Evolutionary conservation across 2,888 invertebrate species (phyloP).

Genomic region (Drosophila macrospina): DNA sequence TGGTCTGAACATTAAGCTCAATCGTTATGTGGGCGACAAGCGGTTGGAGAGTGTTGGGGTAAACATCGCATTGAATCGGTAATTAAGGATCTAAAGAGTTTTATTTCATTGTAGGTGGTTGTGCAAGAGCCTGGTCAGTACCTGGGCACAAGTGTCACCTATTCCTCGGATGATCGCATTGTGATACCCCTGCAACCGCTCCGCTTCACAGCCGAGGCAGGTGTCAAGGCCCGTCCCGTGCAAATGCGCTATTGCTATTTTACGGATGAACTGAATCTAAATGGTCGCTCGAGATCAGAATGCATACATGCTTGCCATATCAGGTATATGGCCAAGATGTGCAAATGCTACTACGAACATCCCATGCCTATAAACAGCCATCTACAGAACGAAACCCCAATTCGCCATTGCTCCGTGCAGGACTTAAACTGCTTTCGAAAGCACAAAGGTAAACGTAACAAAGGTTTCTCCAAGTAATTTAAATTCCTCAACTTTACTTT

Average conservation of each 20-base stretch:
- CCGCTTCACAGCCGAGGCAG: slow-evolving; percentile 68
- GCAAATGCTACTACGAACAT: slow-evolving; percentile 53
- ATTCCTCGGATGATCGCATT: slow-evolving; percentile 66
- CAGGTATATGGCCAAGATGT: slow-evolving; percentile 54
- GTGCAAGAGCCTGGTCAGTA: slow-evolving; percentile 67
- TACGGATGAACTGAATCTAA: slow-evolving; percentile 34
- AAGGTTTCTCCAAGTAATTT: rapidly evolving
- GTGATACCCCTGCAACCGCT: slow-evolving; percentile 64
- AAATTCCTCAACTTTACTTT: too few species aligned
- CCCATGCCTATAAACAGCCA: background rate
- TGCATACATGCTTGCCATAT: slow-evolving; percentile 67
- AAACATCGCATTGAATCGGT: background rate
- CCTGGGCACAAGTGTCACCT: slow-evolving; percentile 58
- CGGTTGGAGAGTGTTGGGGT: slow-evolving; percentile 54
- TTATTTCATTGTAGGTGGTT: slow-evolving; percentile 47
- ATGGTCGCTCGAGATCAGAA: slow-evolving; percentile 36
- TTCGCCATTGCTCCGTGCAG: slow-evolving; percentile 11
- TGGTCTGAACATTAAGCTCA: slow-evolving; percentile 60
- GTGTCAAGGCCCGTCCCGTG: slow-evolving; percentile 53
- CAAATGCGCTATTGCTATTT: slow-evolving; percentile 70
- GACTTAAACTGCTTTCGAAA: slow-evolving; percentile 55
- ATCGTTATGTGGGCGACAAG: slow-evolving; percentile 30
- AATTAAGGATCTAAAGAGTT: background rate
- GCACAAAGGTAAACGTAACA: slow-evolving; percentile 36
- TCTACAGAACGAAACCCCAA: rapidly evolving